Conservation (phyloP, 2,888 invertebrate species). For the Nematopogon swammerdamellus region DNA sequence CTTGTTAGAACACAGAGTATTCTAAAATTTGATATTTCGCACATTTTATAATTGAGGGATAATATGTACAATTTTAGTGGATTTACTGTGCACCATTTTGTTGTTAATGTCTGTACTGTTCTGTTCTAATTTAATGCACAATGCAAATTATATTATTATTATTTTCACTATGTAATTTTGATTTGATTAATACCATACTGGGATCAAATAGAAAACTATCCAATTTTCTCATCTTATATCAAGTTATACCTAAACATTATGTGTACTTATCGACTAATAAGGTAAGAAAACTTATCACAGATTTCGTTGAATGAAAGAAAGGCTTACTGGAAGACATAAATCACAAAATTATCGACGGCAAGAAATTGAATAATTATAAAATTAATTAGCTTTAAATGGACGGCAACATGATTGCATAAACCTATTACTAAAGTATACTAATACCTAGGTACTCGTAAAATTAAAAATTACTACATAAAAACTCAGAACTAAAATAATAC, state of each 20-base stretch:
- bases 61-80: constrained; percentile 15
- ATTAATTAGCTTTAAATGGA: background rate
- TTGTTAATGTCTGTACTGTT: no score
- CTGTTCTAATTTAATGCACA: no score
- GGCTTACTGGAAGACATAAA: background rate
- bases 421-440: constrained; percentile 7
- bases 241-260: no score
- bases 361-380: background rate
- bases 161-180: background rate
- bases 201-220: constrained; percentile 6
- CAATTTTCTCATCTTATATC: background rate
- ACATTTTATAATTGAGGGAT: constrained; percentile 4
- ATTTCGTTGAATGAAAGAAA: background rate
- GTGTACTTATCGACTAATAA: background rate
- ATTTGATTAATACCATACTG: no score
- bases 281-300: background rate
- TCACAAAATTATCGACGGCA: no score
- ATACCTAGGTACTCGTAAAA: constrained; percentile 3
- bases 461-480: background rate
- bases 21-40: constrained; percentile 2
- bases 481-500: background rate
- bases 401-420: constrained; percentile 5
- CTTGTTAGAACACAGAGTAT: background rate
- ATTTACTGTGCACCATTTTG: constrained; percentile 6
- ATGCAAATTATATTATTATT: constrained; percentile 5